A percentile compares a stretch with the other conserved stretches of the same genome.
These are phyloP conservation scores for Micoletzkya japonica DNA, from an alignment of 2,888 invertebrate species.

Conservation along the genomic window DNA sequence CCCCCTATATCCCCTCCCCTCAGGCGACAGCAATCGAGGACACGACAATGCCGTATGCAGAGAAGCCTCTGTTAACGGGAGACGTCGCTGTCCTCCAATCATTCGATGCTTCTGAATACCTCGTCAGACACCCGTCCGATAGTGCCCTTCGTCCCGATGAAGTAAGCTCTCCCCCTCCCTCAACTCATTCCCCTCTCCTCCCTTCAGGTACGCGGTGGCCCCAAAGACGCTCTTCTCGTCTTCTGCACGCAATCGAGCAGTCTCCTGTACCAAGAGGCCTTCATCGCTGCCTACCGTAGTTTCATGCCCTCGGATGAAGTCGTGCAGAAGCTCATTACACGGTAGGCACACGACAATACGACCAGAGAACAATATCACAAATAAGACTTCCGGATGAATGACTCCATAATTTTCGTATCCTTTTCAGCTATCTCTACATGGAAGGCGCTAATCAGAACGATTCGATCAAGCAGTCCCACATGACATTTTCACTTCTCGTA, in stretches of 20 bases:
- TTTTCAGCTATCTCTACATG: conserved; percentile 55
- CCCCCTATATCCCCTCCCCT: background rate
- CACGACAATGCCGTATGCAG: conserved; percentile 19
- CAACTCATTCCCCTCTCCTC: too few species aligned
- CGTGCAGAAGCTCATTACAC: conserved; percentile 54
- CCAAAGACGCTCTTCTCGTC: conserved; percentile 89
- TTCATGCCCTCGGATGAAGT: conserved; percentile 56
- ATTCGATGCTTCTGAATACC: conserved; percentile 52
- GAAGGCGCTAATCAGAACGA: conserved; percentile 36
- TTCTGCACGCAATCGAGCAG: conserved; percentile 83
- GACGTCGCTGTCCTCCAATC: conserved; percentile 38
- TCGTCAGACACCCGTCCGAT: conserved; percentile 39
- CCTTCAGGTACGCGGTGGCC: conserved; percentile 81
- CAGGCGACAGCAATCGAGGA: conserved; percentile 13
- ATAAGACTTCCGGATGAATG: too few species aligned
- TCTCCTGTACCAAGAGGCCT: conserved; percentile 93
- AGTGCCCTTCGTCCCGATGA: conserved; percentile 24
- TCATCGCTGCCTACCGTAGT: conserved; percentile 84
- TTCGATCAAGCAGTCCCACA: conserved; percentile 77
- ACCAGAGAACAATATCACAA: background rate
- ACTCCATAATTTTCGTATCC: background rate
- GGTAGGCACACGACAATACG: conserved; percentile 34
- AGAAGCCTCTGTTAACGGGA: conserved; percentile 21
- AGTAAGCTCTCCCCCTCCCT: background rate
- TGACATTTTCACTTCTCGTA: conserved; percentile 88